Conservation (phyloP, 2,888 invertebrate genomes). For the Melanostoma mellinum region DNA sequence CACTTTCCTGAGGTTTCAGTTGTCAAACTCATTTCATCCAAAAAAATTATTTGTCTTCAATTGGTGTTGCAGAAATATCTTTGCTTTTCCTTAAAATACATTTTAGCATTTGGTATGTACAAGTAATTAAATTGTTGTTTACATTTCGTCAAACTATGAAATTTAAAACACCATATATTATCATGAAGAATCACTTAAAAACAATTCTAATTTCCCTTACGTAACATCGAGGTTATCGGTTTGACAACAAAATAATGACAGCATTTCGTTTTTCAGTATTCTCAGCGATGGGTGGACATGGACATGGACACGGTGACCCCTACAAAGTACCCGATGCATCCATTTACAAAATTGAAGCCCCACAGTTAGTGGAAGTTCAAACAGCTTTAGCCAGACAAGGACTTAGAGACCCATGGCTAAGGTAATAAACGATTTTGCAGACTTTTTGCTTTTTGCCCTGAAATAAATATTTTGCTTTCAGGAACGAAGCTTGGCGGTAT, state of each 20-base stretch:
- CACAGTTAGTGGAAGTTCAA: conserved; percentile 86
- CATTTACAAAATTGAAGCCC: conserved; percentile 88
- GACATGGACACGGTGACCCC: conserved; percentile 83
- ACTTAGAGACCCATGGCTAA: conserved; percentile 92
- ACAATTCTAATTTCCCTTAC: conserved; percentile 37
- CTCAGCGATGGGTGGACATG: conserved; percentile 84
- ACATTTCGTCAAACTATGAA: too few relatives aligned
- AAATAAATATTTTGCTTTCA: conserved; percentile 76
- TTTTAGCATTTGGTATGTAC: too few relatives aligned
- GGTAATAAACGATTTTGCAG: conserved; percentile 82
- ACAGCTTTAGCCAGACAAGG: conserved; percentile 87
- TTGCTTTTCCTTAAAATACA: too few relatives aligned
- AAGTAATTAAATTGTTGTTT: too few relatives aligned
- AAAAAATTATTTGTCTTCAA: too few relatives aligned
- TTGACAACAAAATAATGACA: conserved; percentile 36
- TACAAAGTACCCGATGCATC: conserved; percentile 88
- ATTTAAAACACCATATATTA: too few relatives aligned
- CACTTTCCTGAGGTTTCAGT: too few relatives aligned
- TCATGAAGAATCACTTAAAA: too few relatives aligned
- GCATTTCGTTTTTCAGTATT: neutral
- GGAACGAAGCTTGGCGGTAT: conserved; percentile 93
- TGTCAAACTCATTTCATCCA: too few relatives aligned
- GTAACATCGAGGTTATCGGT: conserved; percentile 57
- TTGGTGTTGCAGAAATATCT: too few relatives aligned
- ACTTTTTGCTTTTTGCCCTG: neutral